Conservation (phyloP, 1,140 invertebrate species). For the Hyles vespertilio region DNA sequence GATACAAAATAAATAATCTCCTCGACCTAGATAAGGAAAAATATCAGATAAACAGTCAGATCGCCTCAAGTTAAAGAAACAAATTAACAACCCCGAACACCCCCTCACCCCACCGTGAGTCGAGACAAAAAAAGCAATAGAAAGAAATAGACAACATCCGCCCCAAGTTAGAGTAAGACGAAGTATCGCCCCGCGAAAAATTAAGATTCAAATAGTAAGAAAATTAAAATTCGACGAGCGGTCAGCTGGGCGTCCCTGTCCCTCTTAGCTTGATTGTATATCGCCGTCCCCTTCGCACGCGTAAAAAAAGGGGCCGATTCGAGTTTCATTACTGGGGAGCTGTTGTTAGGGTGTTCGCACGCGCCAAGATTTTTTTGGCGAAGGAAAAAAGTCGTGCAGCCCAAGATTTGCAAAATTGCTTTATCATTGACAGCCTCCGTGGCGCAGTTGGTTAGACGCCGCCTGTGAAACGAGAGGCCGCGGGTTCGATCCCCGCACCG, state of each 20-base stretch:
- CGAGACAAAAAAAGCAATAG: slow-evolving; percentile 21
- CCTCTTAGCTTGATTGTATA: slow-evolving; percentile 20
- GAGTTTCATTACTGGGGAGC: slow-evolving; percentile 31
- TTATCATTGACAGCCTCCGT: too few species aligned
- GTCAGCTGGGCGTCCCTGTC: slow-evolving; percentile 47
- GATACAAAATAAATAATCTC: neutral
- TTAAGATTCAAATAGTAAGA: slow-evolving; percentile 74
- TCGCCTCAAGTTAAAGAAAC: slow-evolving; percentile 29
- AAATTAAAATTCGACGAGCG: slow-evolving; percentile 73
- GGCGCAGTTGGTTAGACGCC: too few species aligned
- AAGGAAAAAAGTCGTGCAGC: too few species aligned
- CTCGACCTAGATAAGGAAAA: slow-evolving; percentile 4
- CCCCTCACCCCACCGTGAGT: slow-evolving; percentile 12
- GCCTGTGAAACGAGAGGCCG: too few species aligned
- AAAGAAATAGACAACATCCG: slow-evolving; percentile 20
- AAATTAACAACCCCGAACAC: slow-evolving; percentile 26
- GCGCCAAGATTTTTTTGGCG: neutral
- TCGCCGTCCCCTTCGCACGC: slow-evolving; percentile 31
- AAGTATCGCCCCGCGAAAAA: slow-evolving; percentile 55
- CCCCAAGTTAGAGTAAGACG: slow-evolving; percentile 21
- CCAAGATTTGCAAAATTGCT: too few species aligned
- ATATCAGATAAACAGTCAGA: slow-evolving; percentile 8
- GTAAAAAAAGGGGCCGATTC: slow-evolving; percentile 67
- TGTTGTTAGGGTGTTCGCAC: neutral
- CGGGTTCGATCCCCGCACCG: too few species aligned